Base-by-base conservation (phyloP, 2,888 invertebrate genomes). In the Spilarctia lutea region DNA sequence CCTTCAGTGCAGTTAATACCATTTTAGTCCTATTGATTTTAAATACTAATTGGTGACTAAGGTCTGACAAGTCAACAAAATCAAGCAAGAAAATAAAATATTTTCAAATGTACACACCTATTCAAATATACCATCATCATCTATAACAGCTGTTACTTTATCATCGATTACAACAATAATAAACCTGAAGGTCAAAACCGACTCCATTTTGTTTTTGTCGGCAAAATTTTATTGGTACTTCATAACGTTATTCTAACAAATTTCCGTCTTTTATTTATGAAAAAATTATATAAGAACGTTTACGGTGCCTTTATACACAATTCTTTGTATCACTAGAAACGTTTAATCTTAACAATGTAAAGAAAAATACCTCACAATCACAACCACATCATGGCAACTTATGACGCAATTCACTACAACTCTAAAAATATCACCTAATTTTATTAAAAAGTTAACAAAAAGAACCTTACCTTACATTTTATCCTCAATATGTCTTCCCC, bases 381-480 rank as follows among this genome's bases (percentile, higher is more conserved):
- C 81, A 83, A 79, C 77, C 79, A 82, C 83, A 82, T 83, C 86
- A 86, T 85, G 80, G 85, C 83, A 83, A 81, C 77, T 73, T 75
- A 77, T 81, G 80, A 83, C 86, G 85, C 79, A 87, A 78, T 83
- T 30, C 27, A 65, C 73, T 75, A 70, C 33, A 48, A 76, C 68
- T 72, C 75, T 33, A 73, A 75, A 81, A 74, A 76, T 10, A 70
- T 73, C 74, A 75, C 73, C 74, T 68, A 78, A 73, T 69, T 74
- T 60, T 69, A 77, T 81, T n/a, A 81, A 79, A 79, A 73, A 81
- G 76, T 79, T 48, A 75, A 82, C 75, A 77, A 81, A 82, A 82
- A 80, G 82, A 89, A 91, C 91, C 89, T 85, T 89, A 92, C 92
- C 92, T 92, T 85, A 87, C 84, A 86, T 87, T 81, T 71, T 85